Conservation (phyloP, 37 sponge, comb jelly and placozoan species). For the Aplysina aerophoba region DNA sequence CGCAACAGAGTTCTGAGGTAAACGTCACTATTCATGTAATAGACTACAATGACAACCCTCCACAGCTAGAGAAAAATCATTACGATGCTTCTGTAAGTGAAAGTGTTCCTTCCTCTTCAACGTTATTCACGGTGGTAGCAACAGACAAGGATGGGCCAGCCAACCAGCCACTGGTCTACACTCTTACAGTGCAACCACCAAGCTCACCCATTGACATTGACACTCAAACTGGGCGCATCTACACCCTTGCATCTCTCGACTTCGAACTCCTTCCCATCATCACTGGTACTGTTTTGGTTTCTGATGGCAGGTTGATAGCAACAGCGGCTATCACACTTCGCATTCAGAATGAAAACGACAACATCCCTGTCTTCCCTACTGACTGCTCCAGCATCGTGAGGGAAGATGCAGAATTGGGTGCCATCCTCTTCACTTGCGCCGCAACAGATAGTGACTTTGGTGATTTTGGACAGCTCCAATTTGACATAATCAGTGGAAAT, state of each 20-base stretch:
- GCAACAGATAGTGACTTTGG: not conserved
- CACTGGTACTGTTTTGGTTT: not conserved
- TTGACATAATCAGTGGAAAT: not conserved
- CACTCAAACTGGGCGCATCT: not conserved
- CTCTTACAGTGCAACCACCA: too few species aligned
- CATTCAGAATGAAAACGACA: slow-evolving; percentile 32
- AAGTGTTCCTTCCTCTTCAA: not conserved
- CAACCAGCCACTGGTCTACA: not conserved
- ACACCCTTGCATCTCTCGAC: not conserved
- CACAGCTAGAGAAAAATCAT: not conserved
- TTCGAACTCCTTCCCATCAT: not conserved
- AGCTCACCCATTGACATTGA: not conserved
- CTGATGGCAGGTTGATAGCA: not conserved
- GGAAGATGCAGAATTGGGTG: not conserved
- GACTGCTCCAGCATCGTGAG: not conserved
- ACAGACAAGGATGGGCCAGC: slow-evolving; percentile 27
- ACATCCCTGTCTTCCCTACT: slow-evolving; percentile 8
- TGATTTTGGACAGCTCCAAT: slow-evolving; percentile 1
- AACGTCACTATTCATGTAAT: not conserved
- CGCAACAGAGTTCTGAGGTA: not conserved
- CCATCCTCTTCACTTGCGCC: not conserved
- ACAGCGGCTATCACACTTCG: not conserved
- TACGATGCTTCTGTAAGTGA: not conserved
- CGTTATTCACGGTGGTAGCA: not conserved
- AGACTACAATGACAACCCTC: slow-evolving; percentile 30